These are phyloP conservation scores for Octomys mimax DNA, from an alignment of 2,797 vertebrate species.

Conservation along the genomic window DNA sequence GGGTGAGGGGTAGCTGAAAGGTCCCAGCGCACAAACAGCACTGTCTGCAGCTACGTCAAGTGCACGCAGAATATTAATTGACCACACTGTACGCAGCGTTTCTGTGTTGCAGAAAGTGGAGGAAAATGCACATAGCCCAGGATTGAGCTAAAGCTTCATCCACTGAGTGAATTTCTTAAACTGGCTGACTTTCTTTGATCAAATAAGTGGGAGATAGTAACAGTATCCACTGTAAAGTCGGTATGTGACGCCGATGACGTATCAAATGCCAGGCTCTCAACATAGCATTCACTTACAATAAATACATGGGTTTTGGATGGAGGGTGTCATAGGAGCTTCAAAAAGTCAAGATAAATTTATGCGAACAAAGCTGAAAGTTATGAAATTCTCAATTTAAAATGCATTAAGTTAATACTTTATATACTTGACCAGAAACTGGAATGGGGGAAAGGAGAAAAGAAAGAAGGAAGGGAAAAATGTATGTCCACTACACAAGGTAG, in stretches of 20 bases:
- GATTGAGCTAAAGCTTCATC: neutral
- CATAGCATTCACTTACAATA: neutral
- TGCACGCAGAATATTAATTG: neutral
- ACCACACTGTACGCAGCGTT: neutral
- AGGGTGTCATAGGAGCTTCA: neutral
- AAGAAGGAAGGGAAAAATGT: too few species aligned
- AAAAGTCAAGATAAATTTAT: slow-evolving; percentile 30
- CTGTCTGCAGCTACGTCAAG: slow-evolving; percentile 24
- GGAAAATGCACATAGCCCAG: neutral
- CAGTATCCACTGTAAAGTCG: neutral
- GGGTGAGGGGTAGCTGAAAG: neutral
- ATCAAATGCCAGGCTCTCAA: neutral
- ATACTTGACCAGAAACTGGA: neutral
- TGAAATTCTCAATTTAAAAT: slow-evolving; percentile 13
- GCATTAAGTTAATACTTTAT: slow-evolving; percentile 1
- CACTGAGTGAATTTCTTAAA: neutral
- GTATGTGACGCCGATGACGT: slow-evolving; percentile 17
- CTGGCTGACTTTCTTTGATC: neutral
- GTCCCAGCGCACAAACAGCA: neutral
- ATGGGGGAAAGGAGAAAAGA: too few species aligned
- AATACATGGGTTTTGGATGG: neutral
- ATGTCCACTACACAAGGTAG: too few species aligned
- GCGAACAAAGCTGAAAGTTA: slow-evolving; percentile 11
- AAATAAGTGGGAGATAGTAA: neutral
- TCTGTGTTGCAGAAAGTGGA: neutral